A percentile compares a stretch with the other conserved stretches of the same genome.
Conservation (phyloP, 2,797 vertebrate species). For the Scarus forsteni region DNA sequence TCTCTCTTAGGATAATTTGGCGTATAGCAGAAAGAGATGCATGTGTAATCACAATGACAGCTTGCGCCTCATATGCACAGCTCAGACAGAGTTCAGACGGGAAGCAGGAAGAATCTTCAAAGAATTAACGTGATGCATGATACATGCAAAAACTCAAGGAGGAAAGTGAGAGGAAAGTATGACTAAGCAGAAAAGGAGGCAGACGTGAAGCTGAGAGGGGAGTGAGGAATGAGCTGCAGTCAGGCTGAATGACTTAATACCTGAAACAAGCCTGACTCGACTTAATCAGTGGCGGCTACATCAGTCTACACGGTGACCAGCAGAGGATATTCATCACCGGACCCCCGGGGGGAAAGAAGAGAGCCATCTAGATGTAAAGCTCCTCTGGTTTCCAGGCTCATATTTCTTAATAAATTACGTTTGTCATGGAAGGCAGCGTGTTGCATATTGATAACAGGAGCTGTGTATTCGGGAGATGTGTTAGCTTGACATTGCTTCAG, state of each 20-base stretch:
- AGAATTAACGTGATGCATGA: constrained; percentile 32
- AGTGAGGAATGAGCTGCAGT: constrained; percentile 50
- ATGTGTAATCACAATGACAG: constrained; percentile 24
- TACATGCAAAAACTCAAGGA: constrained; percentile 16
- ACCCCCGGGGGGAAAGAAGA: constrained; percentile 23
- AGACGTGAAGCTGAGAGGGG: constrained; percentile 34
- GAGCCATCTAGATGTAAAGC: constrained; percentile 40
- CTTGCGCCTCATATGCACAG: constrained; percentile 2
- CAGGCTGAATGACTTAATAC: constrained; percentile 44
- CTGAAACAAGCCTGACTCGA: constrained; percentile 35
- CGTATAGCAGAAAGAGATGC: not conserved
- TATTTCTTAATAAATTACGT: constrained; percentile 65
- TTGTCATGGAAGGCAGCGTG: constrained; percentile 46
- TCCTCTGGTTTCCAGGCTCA: constrained; percentile 7
- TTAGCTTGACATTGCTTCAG: constrained; percentile 59
- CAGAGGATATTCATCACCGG: constrained; percentile 36
- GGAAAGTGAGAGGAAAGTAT: constrained; percentile 11
- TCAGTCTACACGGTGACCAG: constrained; percentile 30
- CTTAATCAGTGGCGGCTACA: constrained; percentile 33
- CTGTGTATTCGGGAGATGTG: constrained; percentile 60
- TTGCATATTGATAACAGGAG: constrained; percentile 52
- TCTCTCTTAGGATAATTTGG: constrained; percentile 8
- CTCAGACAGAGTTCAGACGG: constrained; percentile 11
- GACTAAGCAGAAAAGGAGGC: constrained; percentile 46
- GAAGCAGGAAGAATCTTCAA: constrained; percentile 9